Percentiles rank a stretch among this genome's conserved stretches.
Conservation (phyloP, 2,113 vertebrate genomes). For the Papio anubis region DNA sequence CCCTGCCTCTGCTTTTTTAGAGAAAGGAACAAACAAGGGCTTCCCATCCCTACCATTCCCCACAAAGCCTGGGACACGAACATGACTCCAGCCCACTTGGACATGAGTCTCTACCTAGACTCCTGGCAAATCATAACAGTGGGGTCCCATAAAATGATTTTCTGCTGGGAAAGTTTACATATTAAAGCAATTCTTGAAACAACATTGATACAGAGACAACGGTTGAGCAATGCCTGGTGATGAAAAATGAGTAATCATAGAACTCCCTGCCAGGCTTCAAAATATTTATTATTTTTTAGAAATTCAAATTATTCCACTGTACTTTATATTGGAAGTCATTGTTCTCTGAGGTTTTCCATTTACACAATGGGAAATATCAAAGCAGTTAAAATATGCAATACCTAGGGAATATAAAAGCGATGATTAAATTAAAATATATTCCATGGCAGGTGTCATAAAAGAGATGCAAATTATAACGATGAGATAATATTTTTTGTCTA, state of each 20-base stretch:
- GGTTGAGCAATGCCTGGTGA: slow-evolving; percentile 31
- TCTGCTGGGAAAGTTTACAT: slow-evolving; percentile 21
- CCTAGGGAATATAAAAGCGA: background rate
- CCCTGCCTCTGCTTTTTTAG: background rate
- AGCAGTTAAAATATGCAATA: background rate
- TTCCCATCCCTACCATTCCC: background rate
- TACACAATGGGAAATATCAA: slow-evolving; percentile 21
- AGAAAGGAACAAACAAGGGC: background rate
- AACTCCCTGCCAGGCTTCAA: slow-evolving; percentile 55
- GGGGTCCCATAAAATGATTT: background rate
- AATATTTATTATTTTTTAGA: slow-evolving; percentile 65
- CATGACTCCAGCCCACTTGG: background rate
- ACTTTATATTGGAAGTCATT: slow-evolving; percentile 30
- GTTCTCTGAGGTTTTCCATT: slow-evolving; percentile 24
- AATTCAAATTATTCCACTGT: slow-evolving; percentile 60
- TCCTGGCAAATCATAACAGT: background rate
- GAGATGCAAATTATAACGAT: slow-evolving; percentile 12
- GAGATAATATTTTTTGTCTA: background rate
- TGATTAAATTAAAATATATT: slow-evolving; percentile 45
- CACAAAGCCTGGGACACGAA: background rate
- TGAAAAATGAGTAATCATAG: slow-evolving; percentile 44
- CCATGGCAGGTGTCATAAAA: background rate
- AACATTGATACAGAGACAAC: background rate
- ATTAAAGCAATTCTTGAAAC: slow-evolving; percentile 35
- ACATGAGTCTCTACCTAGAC: background rate